These are phyloP conservation scores for Sus cebifrons DNA, from an alignment of 2,797 vertebrate species.

Conservation along the genomic window DNA sequence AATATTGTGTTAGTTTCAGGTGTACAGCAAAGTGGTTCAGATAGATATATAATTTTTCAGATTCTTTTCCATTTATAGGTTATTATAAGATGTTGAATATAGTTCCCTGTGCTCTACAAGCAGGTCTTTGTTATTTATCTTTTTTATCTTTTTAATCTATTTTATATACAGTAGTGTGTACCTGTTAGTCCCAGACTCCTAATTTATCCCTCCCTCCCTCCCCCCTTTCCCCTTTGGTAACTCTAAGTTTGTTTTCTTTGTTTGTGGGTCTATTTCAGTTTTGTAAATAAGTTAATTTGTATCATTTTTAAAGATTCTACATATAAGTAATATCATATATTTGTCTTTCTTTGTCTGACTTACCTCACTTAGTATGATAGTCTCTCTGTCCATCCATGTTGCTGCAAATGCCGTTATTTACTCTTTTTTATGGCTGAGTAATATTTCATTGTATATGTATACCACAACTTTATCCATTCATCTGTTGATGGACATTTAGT, in stretches of 20 bases:
- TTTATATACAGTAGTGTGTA: neutral
- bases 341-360: neutral
- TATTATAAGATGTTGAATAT: neutral
- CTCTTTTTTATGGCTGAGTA: neutral
- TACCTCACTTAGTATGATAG: neutral
- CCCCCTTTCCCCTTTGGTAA: neutral
- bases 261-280: neutral
- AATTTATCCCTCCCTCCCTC: neutral
- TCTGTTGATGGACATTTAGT: neutral
- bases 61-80: neutral
- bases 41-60: neutral
- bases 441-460: neutral
- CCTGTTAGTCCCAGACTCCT: neutral
- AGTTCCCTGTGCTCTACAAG: neutral
- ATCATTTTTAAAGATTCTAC: neutral
- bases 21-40: neutral
- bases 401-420: neutral
- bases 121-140: neutral
- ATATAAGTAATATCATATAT: neutral
- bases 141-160: too few relatives aligned
- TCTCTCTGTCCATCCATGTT: neutral
- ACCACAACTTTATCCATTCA: neutral
- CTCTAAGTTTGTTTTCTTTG: neutral
- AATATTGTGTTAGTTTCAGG: neutral
- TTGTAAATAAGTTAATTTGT: neutral